Evolutionary conservation across 2,888 invertebrate genomes (phyloP).

Genomic region (Muschampia staudingeri): DNA sequence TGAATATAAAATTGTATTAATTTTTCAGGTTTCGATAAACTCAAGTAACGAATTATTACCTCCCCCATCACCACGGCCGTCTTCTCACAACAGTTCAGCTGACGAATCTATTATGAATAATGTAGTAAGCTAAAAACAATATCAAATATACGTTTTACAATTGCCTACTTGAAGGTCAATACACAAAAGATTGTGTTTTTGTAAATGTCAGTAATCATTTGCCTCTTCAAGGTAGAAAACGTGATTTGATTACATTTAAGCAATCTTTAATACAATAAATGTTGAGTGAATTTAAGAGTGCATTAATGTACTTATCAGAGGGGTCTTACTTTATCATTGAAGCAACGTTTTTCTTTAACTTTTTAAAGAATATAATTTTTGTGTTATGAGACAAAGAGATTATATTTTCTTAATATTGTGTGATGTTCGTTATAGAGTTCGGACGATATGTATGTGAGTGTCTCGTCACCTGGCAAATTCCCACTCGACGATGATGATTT

Average conservation of each 20-base stretch:
- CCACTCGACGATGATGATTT: conserved; percentile 86
- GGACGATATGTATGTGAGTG: conserved; percentile 88
- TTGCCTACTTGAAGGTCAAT: conserved; percentile 32
- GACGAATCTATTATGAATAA: conserved; percentile 85
- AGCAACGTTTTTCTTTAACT: not conserved
- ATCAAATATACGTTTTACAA: conserved; percentile 9
- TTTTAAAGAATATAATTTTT: not conserved
- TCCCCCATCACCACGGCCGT: conserved; percentile 86
- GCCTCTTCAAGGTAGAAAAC: conserved; percentile 22
- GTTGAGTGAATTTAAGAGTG: not conserved
- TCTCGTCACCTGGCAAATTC: conserved; percentile 88
- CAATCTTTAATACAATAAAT: conserved; percentile 8
- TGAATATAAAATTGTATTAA: not conserved
- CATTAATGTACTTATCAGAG: not conserved
- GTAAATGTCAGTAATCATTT: conserved; percentile 25
- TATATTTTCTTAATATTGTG: not conserved
- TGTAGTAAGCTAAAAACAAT: conserved; percentile 73
- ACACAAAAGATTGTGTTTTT: conserved; percentile 44
- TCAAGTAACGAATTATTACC: conserved; percentile 86
- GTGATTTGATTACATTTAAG: conserved; percentile 15
- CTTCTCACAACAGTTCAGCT: conserved; percentile 84
- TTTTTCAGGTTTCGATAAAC: conserved; percentile 79
- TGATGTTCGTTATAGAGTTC: conserved; percentile 76
- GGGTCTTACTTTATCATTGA: not conserved
- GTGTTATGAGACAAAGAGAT: not conserved